A percentile compares a stretch with the other conserved stretches of the same genome.
phyloP scores from a whole-genome alignment of 2,888 invertebrate species.

The Spicauda simplicius region DNA sequence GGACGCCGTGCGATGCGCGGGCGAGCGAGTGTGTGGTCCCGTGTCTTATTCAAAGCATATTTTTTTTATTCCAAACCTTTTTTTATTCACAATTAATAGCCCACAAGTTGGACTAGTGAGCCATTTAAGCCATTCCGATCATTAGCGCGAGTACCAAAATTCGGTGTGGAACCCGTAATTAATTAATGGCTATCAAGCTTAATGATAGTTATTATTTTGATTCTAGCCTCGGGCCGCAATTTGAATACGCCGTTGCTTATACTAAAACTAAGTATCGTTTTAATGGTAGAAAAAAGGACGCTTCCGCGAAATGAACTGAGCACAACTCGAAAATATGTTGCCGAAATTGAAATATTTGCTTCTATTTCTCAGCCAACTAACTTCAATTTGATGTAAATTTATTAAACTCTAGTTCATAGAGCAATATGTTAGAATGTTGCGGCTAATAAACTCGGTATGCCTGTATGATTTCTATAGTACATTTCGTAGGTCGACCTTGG shows the following conservation, averaged over 20 bases:
- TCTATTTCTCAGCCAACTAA: neutral
- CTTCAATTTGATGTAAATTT: too few species aligned
- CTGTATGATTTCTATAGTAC: too few species aligned
- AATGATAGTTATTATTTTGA: constrained; percentile 66
- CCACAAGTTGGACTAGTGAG: constrained; percentile 66
- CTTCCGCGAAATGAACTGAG: neutral
- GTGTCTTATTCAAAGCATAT: constrained; percentile 60
- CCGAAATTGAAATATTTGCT: neutral
- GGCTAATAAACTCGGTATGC: too few species aligned
- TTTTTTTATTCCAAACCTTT: constrained; percentile 57
- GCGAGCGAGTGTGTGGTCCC: constrained; percentile 75
- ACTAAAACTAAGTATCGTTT: neutral
- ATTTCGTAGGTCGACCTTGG: too few species aligned
- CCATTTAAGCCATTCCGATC: constrained; percentile 68
- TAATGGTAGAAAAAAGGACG: neutral
- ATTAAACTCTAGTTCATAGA: too few species aligned
- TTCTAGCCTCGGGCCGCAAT: constrained; percentile 30
- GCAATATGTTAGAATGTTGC: too few species aligned
- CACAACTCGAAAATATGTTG: neutral
- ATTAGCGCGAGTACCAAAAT: constrained; percentile 70
- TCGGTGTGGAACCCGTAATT: constrained; percentile 68
- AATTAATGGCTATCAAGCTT: constrained; percentile 71
- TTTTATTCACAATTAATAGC: constrained; percentile 72
- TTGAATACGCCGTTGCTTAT: constrained; percentile 15
- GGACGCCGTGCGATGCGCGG: constrained; percentile 50